Base-by-base conservation (phyloP, 2,797 vertebrate genomes). In the Furcifer pardalis region DNA sequence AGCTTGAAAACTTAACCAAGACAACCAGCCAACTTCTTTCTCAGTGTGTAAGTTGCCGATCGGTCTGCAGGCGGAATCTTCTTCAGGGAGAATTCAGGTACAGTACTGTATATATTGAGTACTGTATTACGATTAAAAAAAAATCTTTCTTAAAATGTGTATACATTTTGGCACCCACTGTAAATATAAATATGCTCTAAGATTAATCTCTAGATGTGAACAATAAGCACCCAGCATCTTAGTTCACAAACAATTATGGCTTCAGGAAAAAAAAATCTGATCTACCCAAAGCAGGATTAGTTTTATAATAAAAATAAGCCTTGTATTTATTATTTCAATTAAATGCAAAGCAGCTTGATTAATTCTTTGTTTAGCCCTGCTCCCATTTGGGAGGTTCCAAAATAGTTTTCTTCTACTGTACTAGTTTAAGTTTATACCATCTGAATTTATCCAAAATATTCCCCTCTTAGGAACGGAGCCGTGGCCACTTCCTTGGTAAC, bases 291-390 rank as follows among this genome's bases (percentile, higher is more conserved):
- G 0, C 0, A 60, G 81, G 85, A 90, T 87, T 88, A 78, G 13
- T 2, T 44, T 75, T 84, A 87, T 86, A 87, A 86, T 84, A n/a
- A 91, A 90, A 92, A 87, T 90, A 88, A 93, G 91, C 63, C 42
- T 42, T 65, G 90, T 93, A 93, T 94, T 94, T 91, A 88, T 66
- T 83, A 10, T 88, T 89, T 90, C 92, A 93, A 93, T 93, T 92
- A 94, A 89, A 89, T 4, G 21, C 73, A 87, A 86, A 77, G 88
- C 91, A 87, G 84, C 86, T 12, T 83, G 60, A 88, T 84, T 89
- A 60, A 87, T 80, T 75, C 77, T 86, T 75, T 79, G 7, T 44
- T 23, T 84, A 0, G 84, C n/a, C 32, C 74, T 4, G 4, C 40
- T 44, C 62, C 63, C 84, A 72, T 87, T 88, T 81, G 82, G 82